Base-by-base conservation (phyloP, 2,888 invertebrate genomes). In the Nephrocerus scutellatus region DNA sequence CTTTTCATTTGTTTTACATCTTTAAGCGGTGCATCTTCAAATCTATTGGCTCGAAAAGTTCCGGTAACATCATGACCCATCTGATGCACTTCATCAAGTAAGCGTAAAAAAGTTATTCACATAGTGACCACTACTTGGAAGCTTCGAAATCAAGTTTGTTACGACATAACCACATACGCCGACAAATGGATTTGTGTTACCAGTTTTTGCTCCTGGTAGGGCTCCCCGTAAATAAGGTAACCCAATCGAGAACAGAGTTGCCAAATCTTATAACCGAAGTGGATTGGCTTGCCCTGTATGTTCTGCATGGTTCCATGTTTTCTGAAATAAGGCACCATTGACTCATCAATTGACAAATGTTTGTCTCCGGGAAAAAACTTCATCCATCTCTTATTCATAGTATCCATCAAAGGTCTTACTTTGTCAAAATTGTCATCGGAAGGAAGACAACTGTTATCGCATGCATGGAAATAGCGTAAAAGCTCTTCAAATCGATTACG, bases 131-230 rank as follows among this genome's bases (percentile, higher is more conserved):
- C 24, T 24, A 30, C 13, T 23, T 22, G 37, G 30, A 12, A 37
- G 24, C 29, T 37, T 30, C 22, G 24, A 24, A 30, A 37, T 30
- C 30, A 30, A 37, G 24, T 37, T 36, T 22, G 16, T 36, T 10
- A 36, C 30, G 16, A 36, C 36, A 21, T 28, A 36, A 8, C 23
- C 36, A 23, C 30, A 22, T 23, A 37, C 25, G 18, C 16, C 37
- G 23, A 32, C 26, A 12, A 15, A 25, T 21, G 28, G 16, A 5
- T 28, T 39, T 15, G 33, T 39, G 28, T 39, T 39, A 28, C 39
- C 32, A 14, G 23, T 32, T 25, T 32, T 28, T 32, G 26, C 32
- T 21, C 32, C 32, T 32, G 33, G 18, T 37, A 37, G 12, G 30
- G 37, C 18, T 30, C 12, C n/a, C 30, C 30, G 14, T 30, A 29